Evolutionary conservation across 2,888 invertebrate genomes (phyloP), one percentile per base, ranked within the genome.

Genomic region (Harpalus rubripes): DNA sequence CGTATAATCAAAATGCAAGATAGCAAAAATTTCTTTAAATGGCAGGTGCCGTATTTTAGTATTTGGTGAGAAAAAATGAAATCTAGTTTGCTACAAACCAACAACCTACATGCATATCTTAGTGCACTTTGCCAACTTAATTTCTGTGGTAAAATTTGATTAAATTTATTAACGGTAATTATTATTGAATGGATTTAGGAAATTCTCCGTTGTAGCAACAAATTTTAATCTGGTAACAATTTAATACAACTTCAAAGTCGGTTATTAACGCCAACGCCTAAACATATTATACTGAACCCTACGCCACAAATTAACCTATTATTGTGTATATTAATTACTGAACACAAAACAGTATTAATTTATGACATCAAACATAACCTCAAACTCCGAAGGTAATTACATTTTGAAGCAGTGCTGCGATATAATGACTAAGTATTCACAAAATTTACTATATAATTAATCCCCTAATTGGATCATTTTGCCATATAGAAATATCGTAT

Each of bases 301-400:
- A 22, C 18, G 22, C 39, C 32, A 39, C 32, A 39, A 15, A 68
- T 68, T 32, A 68, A 68, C 39, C 68, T 68, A 68, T 68, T 68
- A 68, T 7, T 32, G 68, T 39, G 68, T 68, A 32, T 68, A 68
- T 68, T 68, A 39, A 68, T 68, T 68, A 68, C 68, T 68, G 32
- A 26, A 68, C 68, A 39, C 12, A 68, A 68, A 68, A 68, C 68
- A 68, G 39, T 26, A 39, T 32, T 68, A 68, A 26, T 39, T 68
- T 68, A 68, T 63, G 22, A 68, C 68, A 68, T 68, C 32, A 68
- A 68, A 68, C 68, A 68, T 68, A 39, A 12, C 32, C 68, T 68
- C 26, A 1, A 63, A 7, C 26, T 32, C 32, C 32, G 32, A 68
- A 39, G 68, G 68, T 68, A 68, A 68, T 68, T 39, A 68, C 68